A percentile compares a stretch with the other conserved stretches of the same genome.
Evolutionary conservation across 2,113 vertebrate species (phyloP).

Genomic region (Hemicordylus capensis): DNA sequence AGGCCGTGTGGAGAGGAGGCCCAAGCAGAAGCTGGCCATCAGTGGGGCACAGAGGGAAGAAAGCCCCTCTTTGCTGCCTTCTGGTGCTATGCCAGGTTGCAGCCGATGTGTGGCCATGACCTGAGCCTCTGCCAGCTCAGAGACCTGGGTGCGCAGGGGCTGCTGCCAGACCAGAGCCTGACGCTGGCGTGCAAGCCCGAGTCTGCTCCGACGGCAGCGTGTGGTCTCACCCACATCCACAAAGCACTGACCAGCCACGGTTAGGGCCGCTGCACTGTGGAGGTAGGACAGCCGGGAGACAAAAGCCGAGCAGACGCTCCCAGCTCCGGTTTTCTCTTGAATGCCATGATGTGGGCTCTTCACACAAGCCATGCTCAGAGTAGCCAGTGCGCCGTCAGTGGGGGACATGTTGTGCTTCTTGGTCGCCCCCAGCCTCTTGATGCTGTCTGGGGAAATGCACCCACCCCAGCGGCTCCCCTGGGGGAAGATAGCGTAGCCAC

Average conservation of each 20-base stretch:
- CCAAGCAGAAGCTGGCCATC: too few species aligned
- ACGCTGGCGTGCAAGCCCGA: neutral
- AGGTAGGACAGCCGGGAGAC: too few species aligned
- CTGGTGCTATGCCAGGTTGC: neutral
- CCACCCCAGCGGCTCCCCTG: conserved; percentile 27
- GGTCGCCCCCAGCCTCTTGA: neutral
- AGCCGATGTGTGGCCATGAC: too few species aligned
- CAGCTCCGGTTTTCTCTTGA: too few species aligned
- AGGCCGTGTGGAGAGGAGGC: neutral
- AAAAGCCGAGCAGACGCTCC: too few species aligned
- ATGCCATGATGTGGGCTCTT: neutral
- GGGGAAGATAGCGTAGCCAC: conserved; percentile 39
- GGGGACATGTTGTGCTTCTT: too few species aligned
- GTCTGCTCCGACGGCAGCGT: too few species aligned
- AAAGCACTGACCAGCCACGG: too few species aligned
- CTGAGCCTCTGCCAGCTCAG: neutral
- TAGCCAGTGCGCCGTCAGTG: too few species aligned
- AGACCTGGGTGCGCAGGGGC: neutral
- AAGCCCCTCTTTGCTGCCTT: too few species aligned
- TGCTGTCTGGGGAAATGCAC: neutral
- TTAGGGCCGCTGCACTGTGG: neutral
- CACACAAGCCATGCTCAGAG: too few species aligned
- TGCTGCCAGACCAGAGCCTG: neutral
- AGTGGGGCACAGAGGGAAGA: too few species aligned
- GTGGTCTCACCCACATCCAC: neutral